These are phyloP conservation scores for Labeo rohita DNA, from an alignment of 2,113 vertebrate genomes.

Conservation along the genomic window DNA sequence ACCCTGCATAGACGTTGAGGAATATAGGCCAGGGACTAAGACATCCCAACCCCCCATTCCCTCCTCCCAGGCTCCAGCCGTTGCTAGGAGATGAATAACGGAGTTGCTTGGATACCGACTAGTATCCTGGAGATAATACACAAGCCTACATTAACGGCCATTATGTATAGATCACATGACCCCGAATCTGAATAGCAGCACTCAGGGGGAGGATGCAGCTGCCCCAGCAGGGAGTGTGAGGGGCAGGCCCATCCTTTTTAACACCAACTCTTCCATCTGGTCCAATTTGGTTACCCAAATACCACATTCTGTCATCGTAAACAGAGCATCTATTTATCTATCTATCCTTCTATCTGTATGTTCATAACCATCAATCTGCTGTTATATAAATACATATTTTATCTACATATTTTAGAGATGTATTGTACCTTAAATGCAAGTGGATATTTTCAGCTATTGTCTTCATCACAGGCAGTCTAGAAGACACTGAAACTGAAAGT, in stretches of 20 bases:
- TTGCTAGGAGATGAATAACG: constrained; percentile 74
- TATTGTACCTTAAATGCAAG: background rate
- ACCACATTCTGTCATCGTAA: constrained; percentile 4
- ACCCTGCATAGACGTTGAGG: constrained; percentile 55
- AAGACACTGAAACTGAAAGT: background rate
- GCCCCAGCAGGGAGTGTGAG: constrained; percentile 51
- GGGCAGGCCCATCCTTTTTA: constrained; percentile 17
- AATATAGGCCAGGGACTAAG: constrained; percentile 67
- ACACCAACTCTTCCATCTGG: background rate
- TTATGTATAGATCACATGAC: constrained; percentile 71
- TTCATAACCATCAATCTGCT: no score
- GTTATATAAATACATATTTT: no score
- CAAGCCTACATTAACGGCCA: constrained; percentile 64
- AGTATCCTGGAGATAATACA: constrained; percentile 62
- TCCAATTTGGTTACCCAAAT: constrained; percentile 20
- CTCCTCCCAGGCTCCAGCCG: constrained; percentile 61
- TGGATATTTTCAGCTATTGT: background rate
- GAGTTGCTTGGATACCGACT: constrained; percentile 72
- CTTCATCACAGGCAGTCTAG: background rate
- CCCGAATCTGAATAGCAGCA: constrained; percentile 64
- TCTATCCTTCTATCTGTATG: no score
- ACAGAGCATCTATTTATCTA: background rate
- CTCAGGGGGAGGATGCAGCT: constrained; percentile 63
- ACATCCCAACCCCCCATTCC: constrained; percentile 65
- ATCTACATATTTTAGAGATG: background rate